Base-by-base conservation (phyloP, 2,113 vertebrate species). In the Rissa tridactyla region DNA sequence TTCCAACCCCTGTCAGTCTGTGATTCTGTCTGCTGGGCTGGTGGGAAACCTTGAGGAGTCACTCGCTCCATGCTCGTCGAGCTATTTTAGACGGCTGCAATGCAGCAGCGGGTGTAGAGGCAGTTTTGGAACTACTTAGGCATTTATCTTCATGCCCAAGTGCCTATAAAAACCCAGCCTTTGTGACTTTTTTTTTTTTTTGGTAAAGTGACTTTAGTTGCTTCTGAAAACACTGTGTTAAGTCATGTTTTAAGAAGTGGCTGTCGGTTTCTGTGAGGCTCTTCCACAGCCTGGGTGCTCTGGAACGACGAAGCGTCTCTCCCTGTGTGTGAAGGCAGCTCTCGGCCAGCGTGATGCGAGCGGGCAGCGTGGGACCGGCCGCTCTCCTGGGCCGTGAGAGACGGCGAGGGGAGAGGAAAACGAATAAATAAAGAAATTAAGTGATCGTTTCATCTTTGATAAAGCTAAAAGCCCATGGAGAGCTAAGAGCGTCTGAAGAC, bases 301-400 rank as follows among this genome's bases (percentile, higher is more conserved):
- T 11, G 70, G 30, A 18, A 34, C 34, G 78, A 22, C 22, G 17
- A 44, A 51, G 36, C 1, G 0, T n/a, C 34, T 44, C 51, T 49
- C 23, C 8, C 6, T 6, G 47, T 10, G 64, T 14, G 1, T 10
- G 69, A 20, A 11, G 32, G n/a, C 21, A 15, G 38, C 70, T 29
- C 54, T 27, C 5, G 5, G 46, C 22, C 0, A 2, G 18, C 0
- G 5, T 1, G 18, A 11, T 34, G 11, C 0, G 4, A 40, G 66
- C 18, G 5, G 69, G 69, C 26, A 26, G 34, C 1, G 1, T 17
- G 51, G 42, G n/a, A 12, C 42, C 3, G 5, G 29, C 44, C 1
- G 6, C 42, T 30, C 46, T 44, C 17, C 22, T 17, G 54, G 26
- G 20, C 10, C 3, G 1, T 3, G 3, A 14, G 13, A 47, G 29